Conservation (phyloP, 2,797 vertebrate genomes). For the Protonibea diacanthus region DNA sequence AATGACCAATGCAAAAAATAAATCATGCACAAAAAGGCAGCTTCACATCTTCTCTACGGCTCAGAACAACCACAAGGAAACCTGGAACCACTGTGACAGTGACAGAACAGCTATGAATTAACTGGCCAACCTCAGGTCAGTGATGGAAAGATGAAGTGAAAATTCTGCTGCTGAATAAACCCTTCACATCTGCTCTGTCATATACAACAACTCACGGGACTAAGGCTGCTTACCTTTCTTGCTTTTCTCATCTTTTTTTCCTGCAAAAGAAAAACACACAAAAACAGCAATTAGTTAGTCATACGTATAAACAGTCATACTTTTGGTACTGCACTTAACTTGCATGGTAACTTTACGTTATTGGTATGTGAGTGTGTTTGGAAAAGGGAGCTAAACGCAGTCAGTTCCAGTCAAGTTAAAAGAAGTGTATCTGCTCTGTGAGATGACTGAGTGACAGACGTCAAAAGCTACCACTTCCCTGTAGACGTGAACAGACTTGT, state of each 20-base stretch:
- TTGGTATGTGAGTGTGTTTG: too few relatives aligned
- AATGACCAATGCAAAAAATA: not conserved
- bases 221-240: slow-evolving; percentile 79
- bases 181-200: not conserved
- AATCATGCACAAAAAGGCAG: not conserved
- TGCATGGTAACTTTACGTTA: too few relatives aligned
- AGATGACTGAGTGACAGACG: too few relatives aligned
- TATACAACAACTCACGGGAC: not conserved
- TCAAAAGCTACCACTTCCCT: too few relatives aligned
- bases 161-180: not conserved
- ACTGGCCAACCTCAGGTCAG: not conserved
- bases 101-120: slow-evolving; percentile 1
- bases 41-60: not conserved
- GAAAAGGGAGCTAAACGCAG: too few relatives aligned
- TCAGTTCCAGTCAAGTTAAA: too few relatives aligned
- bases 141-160: not conserved
- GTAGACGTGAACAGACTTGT: too few relatives aligned
- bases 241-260: slow-evolving; percentile 79
- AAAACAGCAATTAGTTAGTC: not conserved
- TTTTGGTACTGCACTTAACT: too few relatives aligned
- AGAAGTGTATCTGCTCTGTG: too few relatives aligned
- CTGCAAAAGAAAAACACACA: slow-evolving; percentile 62
- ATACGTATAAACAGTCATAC: too few relatives aligned
- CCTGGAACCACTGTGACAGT: slow-evolving; percentile 2
- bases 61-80: not conserved